phyloP scores from a whole-genome alignment of 2,113 vertebrate genomes.

The Poecilia latipinna region DNA sequence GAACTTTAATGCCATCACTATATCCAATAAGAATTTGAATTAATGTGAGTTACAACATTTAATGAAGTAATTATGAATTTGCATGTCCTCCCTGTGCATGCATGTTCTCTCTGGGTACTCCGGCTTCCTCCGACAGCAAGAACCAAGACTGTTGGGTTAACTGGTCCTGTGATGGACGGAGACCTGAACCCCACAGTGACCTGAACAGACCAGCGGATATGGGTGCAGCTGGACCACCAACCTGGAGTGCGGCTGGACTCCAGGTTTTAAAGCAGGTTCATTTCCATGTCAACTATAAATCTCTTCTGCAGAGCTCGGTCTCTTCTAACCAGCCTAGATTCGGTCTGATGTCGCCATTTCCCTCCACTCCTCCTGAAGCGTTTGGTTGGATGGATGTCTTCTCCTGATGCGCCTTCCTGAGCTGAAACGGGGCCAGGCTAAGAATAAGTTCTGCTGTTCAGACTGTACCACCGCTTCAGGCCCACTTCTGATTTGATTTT shows the following conservation, averaged over 20 bases:
- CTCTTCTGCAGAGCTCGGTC: conserved; percentile 6
- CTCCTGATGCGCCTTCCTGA: background rate
- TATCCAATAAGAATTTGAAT: too few species aligned
- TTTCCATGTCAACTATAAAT: background rate
- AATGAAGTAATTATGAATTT: too few species aligned
- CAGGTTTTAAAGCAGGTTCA: background rate
- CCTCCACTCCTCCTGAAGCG: background rate
- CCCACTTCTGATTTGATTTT: conserved; percentile 13
- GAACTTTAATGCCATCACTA: too few species aligned
- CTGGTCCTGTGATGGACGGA: too few species aligned
- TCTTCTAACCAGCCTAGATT: background rate
- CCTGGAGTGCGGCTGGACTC: background rate
- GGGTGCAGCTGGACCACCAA: too few species aligned
- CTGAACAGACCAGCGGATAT: too few species aligned
- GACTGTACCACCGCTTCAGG: background rate
- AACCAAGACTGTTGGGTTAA: too few species aligned
- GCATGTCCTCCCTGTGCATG: too few species aligned
- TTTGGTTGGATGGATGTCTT: background rate
- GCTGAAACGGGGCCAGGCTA: background rate
- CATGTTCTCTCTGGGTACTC: too few species aligned
- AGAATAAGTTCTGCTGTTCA: conserved; percentile 1
- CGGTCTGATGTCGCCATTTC: background rate
- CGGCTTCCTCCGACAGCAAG: too few species aligned
- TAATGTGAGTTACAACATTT: too few species aligned
- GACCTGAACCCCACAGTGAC: too few species aligned